Evolutionary conservation across 1,140 invertebrate species (phyloP).

Genomic region (Gyrodactylus bullatarudis): DNA sequence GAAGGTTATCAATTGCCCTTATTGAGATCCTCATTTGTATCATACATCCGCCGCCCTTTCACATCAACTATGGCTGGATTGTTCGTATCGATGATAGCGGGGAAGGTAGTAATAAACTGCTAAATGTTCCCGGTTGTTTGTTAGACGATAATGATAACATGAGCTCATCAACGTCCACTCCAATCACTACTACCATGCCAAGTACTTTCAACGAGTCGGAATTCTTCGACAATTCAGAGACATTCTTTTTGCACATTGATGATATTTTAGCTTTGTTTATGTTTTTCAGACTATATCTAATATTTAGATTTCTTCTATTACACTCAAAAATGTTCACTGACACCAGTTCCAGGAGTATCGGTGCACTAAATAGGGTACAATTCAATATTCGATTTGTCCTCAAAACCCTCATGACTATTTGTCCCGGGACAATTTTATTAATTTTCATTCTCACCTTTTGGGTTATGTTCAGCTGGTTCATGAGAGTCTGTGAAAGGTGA

Average conservation of each 20-base stretch:
- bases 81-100: constrained; percentile 21
- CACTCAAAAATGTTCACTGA: constrained; percentile 89
- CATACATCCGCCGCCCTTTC: constrained; percentile 74
- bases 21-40: constrained; percentile 72
- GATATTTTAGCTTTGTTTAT: constrained; percentile 71
- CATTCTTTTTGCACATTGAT: constrained; percentile 21
- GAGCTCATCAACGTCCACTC: too few relatives aligned
- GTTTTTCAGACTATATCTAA: constrained; percentile 81
- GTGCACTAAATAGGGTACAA: constrained; percentile 92
- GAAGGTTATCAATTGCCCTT: constrained; percentile 56
- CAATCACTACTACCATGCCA: too few relatives aligned
- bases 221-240: background rate
- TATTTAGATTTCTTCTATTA: constrained; percentile 78
- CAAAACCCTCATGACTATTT: constrained; percentile 97
- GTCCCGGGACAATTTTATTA: constrained; percentile 77
- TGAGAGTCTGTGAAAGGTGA: constrained; percentile 91
- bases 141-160: too few relatives aligned
- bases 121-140: too few relatives aligned
- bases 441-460: constrained; percentile 91
- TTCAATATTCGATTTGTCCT: constrained; percentile 96
- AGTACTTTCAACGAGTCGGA: background rate
- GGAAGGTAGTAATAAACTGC: too few relatives aligned
- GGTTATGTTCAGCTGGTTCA: constrained; percentile 94
- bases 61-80: constrained; percentile 76
- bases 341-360: constrained; percentile 45